Conservation (phyloP, 2,888 invertebrate species). For the Ischnura elegans region DNA sequence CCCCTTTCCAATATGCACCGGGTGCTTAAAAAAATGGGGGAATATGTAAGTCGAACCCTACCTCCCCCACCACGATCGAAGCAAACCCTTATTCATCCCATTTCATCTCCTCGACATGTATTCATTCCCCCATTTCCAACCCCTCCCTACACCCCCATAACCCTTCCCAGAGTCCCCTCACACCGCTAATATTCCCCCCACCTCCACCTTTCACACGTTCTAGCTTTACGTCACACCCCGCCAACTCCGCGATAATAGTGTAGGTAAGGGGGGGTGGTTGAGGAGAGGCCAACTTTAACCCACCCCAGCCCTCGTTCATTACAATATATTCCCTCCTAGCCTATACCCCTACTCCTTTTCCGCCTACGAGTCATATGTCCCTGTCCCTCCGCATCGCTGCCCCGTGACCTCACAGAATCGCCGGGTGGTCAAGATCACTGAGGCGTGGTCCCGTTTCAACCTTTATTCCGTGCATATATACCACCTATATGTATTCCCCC, state of each 20-base stretch:
- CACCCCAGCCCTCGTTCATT: background rate
- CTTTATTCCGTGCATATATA: background rate
- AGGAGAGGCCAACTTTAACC: background rate
- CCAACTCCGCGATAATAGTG: conserved; percentile 48
- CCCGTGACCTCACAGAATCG: background rate
- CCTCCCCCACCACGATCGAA: background rate
- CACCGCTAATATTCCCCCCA: too few relatives aligned
- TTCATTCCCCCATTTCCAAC: background rate
- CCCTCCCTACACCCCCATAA: too few relatives aligned
- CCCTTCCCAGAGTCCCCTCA: too few relatives aligned
- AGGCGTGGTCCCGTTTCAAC: conserved; percentile 26
- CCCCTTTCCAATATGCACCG: background rate
- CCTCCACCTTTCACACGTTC: conserved; percentile 33
- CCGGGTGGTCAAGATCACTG: conserved; percentile 64
- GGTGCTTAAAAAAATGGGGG: background rate
- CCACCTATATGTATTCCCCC: background rate
- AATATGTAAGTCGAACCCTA: background rate
- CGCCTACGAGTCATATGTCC: conserved; percentile 41
- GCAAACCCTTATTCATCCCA: background rate
- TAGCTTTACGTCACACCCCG: conserved; percentile 58
- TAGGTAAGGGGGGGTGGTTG: background rate
- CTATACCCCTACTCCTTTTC: background rate
- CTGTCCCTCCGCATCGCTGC: background rate
- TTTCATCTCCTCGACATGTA: background rate
- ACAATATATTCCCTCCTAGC: conserved; percentile 41